Percentiles rank a stretch among this genome's conserved stretches.
Conservation (phyloP, 2,113 vertebrate species). For the Crypturellus undulatus region DNA sequence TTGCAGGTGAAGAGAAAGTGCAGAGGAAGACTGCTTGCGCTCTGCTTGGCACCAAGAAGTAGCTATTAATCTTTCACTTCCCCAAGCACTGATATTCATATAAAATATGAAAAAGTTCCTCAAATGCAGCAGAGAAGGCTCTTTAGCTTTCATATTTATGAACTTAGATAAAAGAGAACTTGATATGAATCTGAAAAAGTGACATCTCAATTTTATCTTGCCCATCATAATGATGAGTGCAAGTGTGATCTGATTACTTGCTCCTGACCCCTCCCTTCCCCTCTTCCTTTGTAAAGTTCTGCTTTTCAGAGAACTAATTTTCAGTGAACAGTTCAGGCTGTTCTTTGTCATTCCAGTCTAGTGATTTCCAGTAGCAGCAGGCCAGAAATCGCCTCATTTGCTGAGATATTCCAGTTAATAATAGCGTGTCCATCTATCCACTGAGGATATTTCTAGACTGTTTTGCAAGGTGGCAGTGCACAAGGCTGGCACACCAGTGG, state of each 20-base stretch:
- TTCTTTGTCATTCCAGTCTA: slow-evolving; percentile 37
- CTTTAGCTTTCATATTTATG: slow-evolving; percentile 46
- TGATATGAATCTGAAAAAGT: slow-evolving; percentile 29
- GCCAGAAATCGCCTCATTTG: not conserved
- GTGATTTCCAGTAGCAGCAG: slow-evolving; percentile 15
- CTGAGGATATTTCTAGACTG: slow-evolving; percentile 26
- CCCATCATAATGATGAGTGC: not conserved
- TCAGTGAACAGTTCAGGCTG: slow-evolving; percentile 8
- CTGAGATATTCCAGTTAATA: slow-evolving; percentile 51
- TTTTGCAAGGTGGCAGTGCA: not conserved
- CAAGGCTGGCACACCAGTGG: not conserved
- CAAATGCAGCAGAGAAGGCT: not conserved
- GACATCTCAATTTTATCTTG: slow-evolving; percentile 39
- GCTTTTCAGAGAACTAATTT: slow-evolving; percentile 1
- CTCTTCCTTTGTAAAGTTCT: slow-evolving; percentile 8
- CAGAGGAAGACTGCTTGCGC: not conserved
- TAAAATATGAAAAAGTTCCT: slow-evolving; percentile 34
- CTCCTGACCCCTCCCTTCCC: not conserved
- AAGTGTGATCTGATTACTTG: not conserved
- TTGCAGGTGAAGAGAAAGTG: not conserved
- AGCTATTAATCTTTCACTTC: slow-evolving; percentile 31
- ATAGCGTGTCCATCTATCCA: slow-evolving; percentile 10
- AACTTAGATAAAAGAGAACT: slow-evolving; percentile 44
- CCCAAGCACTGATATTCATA: not conserved
- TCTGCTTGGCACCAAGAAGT: not conserved